Conservation (phyloP, 2,797 vertebrate species). For the Phrynocephalus guinanensis region DNA sequence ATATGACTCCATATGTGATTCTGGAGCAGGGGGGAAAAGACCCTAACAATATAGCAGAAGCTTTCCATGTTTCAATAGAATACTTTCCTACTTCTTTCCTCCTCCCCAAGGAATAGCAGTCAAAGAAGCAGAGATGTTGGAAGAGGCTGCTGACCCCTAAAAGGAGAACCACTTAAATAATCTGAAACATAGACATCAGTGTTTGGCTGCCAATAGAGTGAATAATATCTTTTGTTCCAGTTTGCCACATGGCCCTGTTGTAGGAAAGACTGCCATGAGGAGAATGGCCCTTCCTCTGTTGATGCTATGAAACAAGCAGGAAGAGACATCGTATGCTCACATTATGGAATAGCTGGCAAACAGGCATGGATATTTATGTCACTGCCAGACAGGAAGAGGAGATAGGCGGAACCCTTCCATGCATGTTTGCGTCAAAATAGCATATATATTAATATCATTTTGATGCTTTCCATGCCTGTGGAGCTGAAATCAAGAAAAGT, state of each 20-base stretch:
- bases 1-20: conserved; percentile 52
- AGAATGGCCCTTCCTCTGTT: conserved; percentile 48
- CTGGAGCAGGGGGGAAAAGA: conserved; percentile 1
- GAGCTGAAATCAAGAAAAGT: background rate
- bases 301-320: conserved; percentile 11
- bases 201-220: conserved; percentile 49
- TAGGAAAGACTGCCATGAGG: background rate
- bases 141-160: conserved; percentile 64
- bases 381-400: background rate
- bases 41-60: background rate
- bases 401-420: background rate
- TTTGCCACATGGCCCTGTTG: conserved; percentile 22
- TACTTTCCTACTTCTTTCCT: conserved; percentile 14
- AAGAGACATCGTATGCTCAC: conserved; percentile 21
- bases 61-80: conserved; percentile 54
- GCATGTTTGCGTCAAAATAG: conserved; percentile 26
- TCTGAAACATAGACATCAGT: conserved; percentile 63
- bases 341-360: background rate
- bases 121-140: conserved; percentile 45
- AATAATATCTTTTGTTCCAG: conserved; percentile 64
- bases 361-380: background rate
- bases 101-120: conserved; percentile 51
- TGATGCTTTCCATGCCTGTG: background rate
- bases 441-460: background rate
- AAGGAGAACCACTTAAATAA: conserved; percentile 65